These are phyloP conservation scores for Drosophila bipectinata DNA, from an alignment of 1,140 invertebrate genomes.

Conservation along the genomic window DNA sequence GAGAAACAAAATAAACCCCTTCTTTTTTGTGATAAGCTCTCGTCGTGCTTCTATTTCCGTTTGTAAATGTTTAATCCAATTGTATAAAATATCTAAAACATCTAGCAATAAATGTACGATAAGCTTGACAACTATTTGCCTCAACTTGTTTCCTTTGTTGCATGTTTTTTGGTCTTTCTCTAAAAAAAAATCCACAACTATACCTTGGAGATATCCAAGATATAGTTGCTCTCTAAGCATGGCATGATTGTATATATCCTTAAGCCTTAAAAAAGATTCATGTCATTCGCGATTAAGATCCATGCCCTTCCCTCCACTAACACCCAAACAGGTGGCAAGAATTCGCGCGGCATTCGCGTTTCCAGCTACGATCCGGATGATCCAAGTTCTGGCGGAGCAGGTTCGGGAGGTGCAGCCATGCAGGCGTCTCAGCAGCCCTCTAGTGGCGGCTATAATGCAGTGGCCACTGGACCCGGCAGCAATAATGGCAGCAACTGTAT, in stretches of 20 bases:
- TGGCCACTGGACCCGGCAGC: constrained; percentile 55
- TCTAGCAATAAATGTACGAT: constrained; percentile 73
- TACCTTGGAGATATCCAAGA: no score
- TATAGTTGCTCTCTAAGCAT: constrained; percentile 5
- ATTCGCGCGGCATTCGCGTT: constrained; percentile 87
- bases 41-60: constrained; percentile 62
- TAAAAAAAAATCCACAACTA: no score
- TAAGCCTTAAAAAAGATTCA: constrained; percentile 4
- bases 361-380: constrained; percentile 89
- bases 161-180: constrained; percentile 24
- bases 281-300: constrained; percentile 15
- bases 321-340: constrained; percentile 86
- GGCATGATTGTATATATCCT: constrained; percentile 31
- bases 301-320: constrained; percentile 29
- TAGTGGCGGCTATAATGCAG: constrained; percentile 77
- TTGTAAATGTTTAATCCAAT: constrained; percentile 74
- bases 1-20: background rate
- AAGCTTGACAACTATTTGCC: constrained; percentile 62
- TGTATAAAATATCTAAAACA: constrained; percentile 60
- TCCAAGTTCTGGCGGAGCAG: constrained; percentile 76
- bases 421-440: constrained; percentile 56
- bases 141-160: constrained; percentile 48
- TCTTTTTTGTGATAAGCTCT: constrained; percentile 67
- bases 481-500: constrained; percentile 61
- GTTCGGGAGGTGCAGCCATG: constrained; percentile 37